These are phyloP conservation scores for Lichenostomus cassidix DNA, from an alignment of 2,113 vertebrate species.

Conservation along the genomic window DNA sequence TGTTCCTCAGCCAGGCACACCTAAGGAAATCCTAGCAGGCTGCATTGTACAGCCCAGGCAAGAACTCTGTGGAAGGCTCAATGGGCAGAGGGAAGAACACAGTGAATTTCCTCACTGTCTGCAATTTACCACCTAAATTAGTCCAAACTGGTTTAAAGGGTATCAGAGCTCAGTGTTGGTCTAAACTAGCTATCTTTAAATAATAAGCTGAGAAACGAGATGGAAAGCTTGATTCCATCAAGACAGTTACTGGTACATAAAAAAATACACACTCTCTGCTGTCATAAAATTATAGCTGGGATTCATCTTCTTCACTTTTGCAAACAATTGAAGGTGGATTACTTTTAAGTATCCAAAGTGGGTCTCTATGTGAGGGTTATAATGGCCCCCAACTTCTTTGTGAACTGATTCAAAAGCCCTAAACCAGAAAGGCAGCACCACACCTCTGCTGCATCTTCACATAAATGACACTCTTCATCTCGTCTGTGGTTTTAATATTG, in stretches of 20 bases:
- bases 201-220: background rate
- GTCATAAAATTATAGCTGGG: background rate
- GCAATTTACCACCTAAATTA: background rate
- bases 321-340: background rate
- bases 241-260: background rate
- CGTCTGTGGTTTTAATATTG: background rate
- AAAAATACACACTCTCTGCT: background rate
- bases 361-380: background rate
- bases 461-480: background rate
- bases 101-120: background rate
- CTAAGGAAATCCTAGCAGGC: background rate
- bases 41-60: background rate
- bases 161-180: background rate
- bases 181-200: background rate
- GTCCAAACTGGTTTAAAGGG: background rate
- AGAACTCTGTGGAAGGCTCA: background rate
- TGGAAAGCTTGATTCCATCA: background rate
- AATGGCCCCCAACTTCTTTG: background rate
- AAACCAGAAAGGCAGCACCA: background rate
- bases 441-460: background rate
- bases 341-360: background rate
- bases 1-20: background rate
- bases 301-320: background rate
- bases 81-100: background rate
- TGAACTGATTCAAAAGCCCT: background rate